Conservation (phyloP, 2,113 vertebrate genomes). For the Notiomystis cincta region DNA sequence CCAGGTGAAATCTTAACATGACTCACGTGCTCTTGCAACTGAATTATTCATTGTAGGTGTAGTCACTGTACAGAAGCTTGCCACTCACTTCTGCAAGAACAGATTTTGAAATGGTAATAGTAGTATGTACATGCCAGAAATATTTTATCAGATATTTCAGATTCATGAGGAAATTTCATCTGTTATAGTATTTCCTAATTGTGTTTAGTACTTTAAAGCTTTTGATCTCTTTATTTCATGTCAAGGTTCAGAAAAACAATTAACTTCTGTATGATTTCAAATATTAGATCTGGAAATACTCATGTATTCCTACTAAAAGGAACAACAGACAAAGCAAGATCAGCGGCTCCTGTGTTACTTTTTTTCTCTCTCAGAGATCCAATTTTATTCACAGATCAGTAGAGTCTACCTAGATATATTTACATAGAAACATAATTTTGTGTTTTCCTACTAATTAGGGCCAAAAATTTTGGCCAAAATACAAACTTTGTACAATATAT, state of each 20-base stretch:
- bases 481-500: background rate
- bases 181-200: conserved; percentile 4
- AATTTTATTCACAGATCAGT: background rate
- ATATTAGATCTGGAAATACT: background rate
- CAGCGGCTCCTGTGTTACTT: background rate
- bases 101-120: conserved; percentile 47
- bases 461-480: background rate
- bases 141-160: conserved; percentile 49
- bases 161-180: conserved; percentile 22
- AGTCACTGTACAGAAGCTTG: conserved; percentile 10
- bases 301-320: background rate
- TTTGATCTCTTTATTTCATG: background rate
- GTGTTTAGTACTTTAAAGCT: background rate
- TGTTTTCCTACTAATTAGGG: background rate
- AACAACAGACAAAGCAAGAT: background rate
- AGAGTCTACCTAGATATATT: background rate
- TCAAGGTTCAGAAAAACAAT: background rate
- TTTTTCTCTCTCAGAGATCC: background rate
- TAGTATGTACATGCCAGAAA: conserved; percentile 18
- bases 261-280: background rate
- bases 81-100: conserved; percentile 42
- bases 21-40: conserved; percentile 44
- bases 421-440: background rate
- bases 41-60: conserved; percentile 49
- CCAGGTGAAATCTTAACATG: background rate